Percentiles rank a stretch among this genome's conserved stretches.
These are phyloP conservation scores for Zelostemma sp. DNA, from an alignment of 1,140 invertebrate species.

Conservation along the genomic window DNA sequence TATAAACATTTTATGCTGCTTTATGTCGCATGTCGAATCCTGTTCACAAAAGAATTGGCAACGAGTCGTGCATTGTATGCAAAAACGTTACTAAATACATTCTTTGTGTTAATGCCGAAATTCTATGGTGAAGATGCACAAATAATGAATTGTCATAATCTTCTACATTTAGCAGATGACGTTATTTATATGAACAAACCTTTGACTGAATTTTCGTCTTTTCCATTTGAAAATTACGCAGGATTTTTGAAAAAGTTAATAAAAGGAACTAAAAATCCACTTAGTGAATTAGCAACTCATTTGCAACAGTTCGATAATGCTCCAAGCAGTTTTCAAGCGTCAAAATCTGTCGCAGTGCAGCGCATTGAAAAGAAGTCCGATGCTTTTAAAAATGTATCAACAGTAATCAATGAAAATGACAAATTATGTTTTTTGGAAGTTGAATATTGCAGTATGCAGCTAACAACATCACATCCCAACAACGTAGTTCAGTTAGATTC, in stretches of 20 bases:
- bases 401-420: not conserved
- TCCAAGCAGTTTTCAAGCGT: not conserved
- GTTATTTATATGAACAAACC: conserved; percentile 11
- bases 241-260: conserved; percentile 21
- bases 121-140: conserved; percentile 13
- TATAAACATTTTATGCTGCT: conserved; percentile 31
- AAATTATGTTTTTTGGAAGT: not conserved
- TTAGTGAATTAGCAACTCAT: conserved; percentile 19
- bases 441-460: not conserved
- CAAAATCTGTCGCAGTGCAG: conserved; percentile 7
- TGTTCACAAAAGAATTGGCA: conserved; percentile 1
- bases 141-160: conserved; percentile 27
- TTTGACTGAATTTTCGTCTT: conserved; percentile 20
- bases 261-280: conserved; percentile 18
- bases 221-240: conserved; percentile 25
- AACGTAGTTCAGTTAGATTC: conserved; percentile 1
- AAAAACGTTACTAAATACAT: conserved; percentile 11
- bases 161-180: conserved; percentile 19
- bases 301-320: conserved; percentile 12
- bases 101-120: conserved; percentile 11
- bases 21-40: conserved; percentile 21
- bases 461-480: conserved; percentile 7
- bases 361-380: not conserved
- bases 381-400: not conserved
- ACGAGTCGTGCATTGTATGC: conserved; percentile 4